Base-by-base conservation (phyloP, 2,888 invertebrate species). In the Metacarcinus magister region DNA sequence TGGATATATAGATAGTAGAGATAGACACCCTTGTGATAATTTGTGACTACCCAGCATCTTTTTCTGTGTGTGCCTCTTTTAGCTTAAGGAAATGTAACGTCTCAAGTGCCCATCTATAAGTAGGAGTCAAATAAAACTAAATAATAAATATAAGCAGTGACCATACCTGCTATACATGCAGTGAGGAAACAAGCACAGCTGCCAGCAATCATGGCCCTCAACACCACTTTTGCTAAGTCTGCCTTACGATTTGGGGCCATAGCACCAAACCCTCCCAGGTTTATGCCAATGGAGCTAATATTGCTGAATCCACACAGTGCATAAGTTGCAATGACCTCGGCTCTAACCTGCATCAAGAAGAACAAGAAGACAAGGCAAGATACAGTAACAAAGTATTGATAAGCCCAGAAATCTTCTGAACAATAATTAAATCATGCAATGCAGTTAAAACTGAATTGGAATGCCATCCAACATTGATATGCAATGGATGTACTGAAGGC, bases 271-370 rank as follows among this genome's bases (percentile, higher is more conserved):
- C 98, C 98, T 0, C 99, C 99, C 43, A 99, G 98, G 98, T 98
- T 98, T 96, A 99, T 99, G 0, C 99, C 99, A 0, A 99, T 98
- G 0, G 99, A 98, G 10, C 98, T 98, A 0, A 99, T 98, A 98
- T 99, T 99, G 0, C 99, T 98, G 98, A 99, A 99, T 0, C 99
- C 99, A 97, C 99, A 99, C 54, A 99, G 98, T 0, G 99, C 99
- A 97, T 98, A 99, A 0, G 99, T 99, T 0, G 99, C 98, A 92
- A 99, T 99, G 16, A 98, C 98, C 97, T 98, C 98, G 0, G 98
- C 98, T 60, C 99, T 98, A 89, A 99, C 97, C 98, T 98, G 94
- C n/a, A 48, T 10, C 23, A 91, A 32, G 46, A 28, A 46, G 28
- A 28, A 8, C 28, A 10, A 48, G 46, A 46, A 82, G 75, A 8